Base-by-base conservation (phyloP, 2,888 invertebrate species). In the Meandrusa payeni region DNA sequence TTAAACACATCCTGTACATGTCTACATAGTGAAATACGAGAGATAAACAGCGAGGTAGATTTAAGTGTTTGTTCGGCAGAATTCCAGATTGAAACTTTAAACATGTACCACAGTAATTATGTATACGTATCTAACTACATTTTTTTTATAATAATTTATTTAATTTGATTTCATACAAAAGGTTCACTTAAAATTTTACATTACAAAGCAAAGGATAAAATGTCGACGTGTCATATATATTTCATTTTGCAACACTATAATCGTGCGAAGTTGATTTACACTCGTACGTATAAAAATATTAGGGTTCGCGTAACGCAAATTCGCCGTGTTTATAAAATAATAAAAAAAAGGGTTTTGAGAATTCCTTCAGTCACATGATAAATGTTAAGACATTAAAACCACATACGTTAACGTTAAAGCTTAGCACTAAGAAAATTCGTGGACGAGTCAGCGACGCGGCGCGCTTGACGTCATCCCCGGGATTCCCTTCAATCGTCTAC, bases 341-440 rank as follows among this genome's bases (percentile, higher is more conserved):
- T n/a, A n/a, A n/a, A n/a, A n/a, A 29, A 38, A 10, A 4, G n/a
- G 5, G 11, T 17, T 32, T 40, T 46, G 40, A 28, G 37, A 47
- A 39, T 39, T 20, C 7, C 26, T 39, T 13, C 31, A 42, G 36
- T 37, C 39, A 20, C 24, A 33, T 20, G 27, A 44, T 34, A 47
- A 42, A 41, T 28, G 43, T 41, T 41, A 37, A 23, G 47, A 27
- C 37, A 19, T 41, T 24, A 41, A 33, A n/a, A n/a, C n/a, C 32
- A 32, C 42, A 57, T 50, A 55, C 55, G 51, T 62, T 64, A 64
- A 78, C 64, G 68, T 73, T 76, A 74, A 73, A 77, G 68, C 76
- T 81, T 80, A 82, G 54, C 46, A 66, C 76, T 78, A 79, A 77
- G 69, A 75, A 79, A n/a, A 80, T 76, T 76, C 77, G 73, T 75